phyloP scores from a whole-genome alignment of 2,113 vertebrate species.

The Pseudorhombus dupliciocellatus region DNA sequence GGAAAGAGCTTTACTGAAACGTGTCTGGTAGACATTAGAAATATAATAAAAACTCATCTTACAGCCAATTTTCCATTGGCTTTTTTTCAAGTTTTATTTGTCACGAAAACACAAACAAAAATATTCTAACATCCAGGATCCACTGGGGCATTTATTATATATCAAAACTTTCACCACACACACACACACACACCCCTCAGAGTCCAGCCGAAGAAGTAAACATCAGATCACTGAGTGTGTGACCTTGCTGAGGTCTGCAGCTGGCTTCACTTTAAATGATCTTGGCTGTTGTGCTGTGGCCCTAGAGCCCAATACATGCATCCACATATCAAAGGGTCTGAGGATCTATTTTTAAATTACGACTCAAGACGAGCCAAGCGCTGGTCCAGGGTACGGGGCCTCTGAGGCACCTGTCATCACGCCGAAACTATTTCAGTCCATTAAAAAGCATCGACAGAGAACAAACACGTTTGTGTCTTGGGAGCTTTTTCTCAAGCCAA shows the following conservation, averaged over 20 bases:
- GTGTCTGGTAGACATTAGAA: too few species aligned
- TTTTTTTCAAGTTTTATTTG: too few species aligned
- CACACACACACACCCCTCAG: too few species aligned
- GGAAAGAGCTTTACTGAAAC: too few species aligned
- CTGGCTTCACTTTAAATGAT: constrained; percentile 25
- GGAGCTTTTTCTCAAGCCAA: constrained; percentile 38
- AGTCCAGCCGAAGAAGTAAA: constrained; percentile 33
- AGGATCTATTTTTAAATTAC: constrained; percentile 24
- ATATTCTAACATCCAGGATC: background rate
- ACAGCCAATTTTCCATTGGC: background rate
- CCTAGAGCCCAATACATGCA: constrained; percentile 38
- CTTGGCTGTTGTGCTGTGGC: constrained; percentile 21
- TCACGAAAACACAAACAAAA: background rate
- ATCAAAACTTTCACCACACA: background rate
- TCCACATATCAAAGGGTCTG: constrained; percentile 40
- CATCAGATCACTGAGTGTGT: constrained; percentile 6
- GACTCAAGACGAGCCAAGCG: constrained; percentile 38
- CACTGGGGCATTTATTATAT: background rate
- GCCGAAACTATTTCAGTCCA: constrained; percentile 30
- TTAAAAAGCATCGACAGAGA: constrained; percentile 30
- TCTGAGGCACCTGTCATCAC: constrained; percentile 51
- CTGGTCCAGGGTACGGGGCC: constrained; percentile 29
- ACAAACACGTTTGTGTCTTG: constrained; percentile 46
- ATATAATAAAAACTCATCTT: too few species aligned
- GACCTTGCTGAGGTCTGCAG: constrained; percentile 40